Evolutionary conservation across 2,888 invertebrate genomes (phyloP).

Genomic region (Drosophila birchii): DNA sequence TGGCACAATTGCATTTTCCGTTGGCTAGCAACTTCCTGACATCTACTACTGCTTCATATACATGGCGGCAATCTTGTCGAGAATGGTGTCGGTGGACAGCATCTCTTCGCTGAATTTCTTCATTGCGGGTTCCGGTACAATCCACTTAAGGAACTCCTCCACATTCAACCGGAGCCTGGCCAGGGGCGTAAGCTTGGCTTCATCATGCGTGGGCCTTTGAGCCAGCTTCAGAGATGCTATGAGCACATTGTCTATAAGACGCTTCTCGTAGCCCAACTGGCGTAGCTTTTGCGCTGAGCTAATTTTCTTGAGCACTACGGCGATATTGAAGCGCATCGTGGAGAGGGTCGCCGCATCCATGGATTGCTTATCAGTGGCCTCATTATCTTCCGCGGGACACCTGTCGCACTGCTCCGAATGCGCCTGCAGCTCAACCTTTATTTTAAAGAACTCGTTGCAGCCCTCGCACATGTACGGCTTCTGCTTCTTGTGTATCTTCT

Average conservation of each 20-base stretch:
- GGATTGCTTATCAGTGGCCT: slow-evolving; percentile 45
- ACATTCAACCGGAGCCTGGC: slow-evolving; percentile 90
- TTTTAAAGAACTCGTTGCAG: slow-evolving; percentile 90
- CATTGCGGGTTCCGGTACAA: slow-evolving; percentile 92
- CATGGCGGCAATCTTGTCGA: slow-evolving; percentile 86
- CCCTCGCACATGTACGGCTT: slow-evolving; percentile 91
- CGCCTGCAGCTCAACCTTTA: slow-evolving; percentile 89
- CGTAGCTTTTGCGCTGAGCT: slow-evolving; percentile 91
- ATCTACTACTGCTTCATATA: slow-evolving; percentile 82
- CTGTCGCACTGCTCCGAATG: slow-evolving; percentile 87
- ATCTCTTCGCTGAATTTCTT: slow-evolving; percentile 90
- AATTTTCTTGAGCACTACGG: slow-evolving; percentile 92
- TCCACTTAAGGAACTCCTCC: slow-evolving; percentile 91
- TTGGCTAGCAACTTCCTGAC: slow-evolving; percentile 25
- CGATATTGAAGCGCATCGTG: slow-evolving; percentile 91
- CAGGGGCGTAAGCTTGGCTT: slow-evolving; percentile 86
- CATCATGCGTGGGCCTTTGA: slow-evolving; percentile 88
- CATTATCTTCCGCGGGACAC: slow-evolving; percentile 38
- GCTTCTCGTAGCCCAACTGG: slow-evolving; percentile 90
- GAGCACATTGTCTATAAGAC: slow-evolving; percentile 92
- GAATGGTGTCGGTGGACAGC: slow-evolving; percentile 91
- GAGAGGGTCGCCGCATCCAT: slow-evolving; percentile 87
- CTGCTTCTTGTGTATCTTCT: slow-evolving; percentile 91
- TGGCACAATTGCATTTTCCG: slow-evolving; percentile 57
- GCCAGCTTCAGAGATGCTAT: slow-evolving; percentile 91